Evolutionary conservation across 2,797 vertebrate genomes (phyloP).

Genomic region (Borostomias antarcticus): DNA sequence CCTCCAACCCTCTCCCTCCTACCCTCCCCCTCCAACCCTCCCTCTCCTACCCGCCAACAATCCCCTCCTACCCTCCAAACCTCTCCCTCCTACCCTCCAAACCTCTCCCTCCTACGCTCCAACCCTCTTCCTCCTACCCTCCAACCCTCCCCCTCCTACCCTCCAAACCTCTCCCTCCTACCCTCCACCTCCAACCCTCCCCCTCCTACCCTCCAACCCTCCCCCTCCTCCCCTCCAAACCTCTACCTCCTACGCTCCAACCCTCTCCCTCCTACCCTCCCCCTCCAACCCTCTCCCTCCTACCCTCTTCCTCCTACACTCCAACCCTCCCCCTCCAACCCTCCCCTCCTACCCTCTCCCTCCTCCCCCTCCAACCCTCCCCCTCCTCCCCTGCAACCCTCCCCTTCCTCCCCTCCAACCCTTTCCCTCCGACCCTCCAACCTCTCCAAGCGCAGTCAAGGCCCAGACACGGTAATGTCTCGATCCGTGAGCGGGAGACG

Average conservation of each 20-base stretch:
- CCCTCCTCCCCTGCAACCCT: too few species aligned
- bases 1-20: slow-evolving; percentile 17
- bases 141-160: slow-evolving; percentile 47
- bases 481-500: slow-evolving; percentile 24
- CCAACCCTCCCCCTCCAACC: too few species aligned
- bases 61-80: too few species aligned
- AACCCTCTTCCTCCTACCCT: too few species aligned
- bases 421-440: background rate
- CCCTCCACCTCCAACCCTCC: background rate
- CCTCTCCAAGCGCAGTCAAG: slow-evolving; percentile 54
- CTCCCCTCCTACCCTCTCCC: too few species aligned
- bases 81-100: background rate
- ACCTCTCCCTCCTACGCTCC: too few species aligned
- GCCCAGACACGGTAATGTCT: slow-evolving; percentile 33
- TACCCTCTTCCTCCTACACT: too few species aligned
- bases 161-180: fast-evolving
- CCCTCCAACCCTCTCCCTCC: slow-evolving; percentile 25
- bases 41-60: background rate
- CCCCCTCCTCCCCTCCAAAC: background rate
- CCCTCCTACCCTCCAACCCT: slow-evolving; percentile 27
- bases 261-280: background rate
- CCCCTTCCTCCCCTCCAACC: too few species aligned
- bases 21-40: slow-evolving; percentile 33
- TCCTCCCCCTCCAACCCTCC: too few species aligned
- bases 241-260: slow-evolving; percentile 49